phyloP scores from a whole-genome alignment of 2,113 vertebrate species.

The Plecotus auritus region DNA sequence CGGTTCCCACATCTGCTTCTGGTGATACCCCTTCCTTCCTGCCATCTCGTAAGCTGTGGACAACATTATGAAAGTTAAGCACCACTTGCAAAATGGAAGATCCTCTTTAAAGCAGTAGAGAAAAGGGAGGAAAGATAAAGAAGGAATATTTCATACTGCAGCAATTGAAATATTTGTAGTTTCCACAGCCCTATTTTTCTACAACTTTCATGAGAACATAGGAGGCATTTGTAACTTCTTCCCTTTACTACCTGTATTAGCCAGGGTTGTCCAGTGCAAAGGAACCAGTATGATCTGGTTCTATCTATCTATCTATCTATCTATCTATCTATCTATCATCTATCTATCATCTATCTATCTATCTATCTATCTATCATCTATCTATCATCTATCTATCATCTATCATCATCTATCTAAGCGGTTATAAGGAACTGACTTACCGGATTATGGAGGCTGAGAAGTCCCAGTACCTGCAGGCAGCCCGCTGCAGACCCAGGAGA shows the following conservation, averaged over 20 bases:
- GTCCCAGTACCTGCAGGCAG: background rate
- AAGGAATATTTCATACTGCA: background rate
- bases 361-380: too few species aligned
- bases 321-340: too few species aligned
- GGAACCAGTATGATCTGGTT: background rate
- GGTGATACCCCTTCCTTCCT: background rate
- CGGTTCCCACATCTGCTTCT: background rate
- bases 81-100: background rate
- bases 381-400: too few species aligned
- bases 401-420: background rate
- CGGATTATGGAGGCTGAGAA: background rate
- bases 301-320: background rate
- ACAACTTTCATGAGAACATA: background rate
- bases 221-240: background rate
- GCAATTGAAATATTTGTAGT: background rate
- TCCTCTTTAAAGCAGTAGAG: background rate
- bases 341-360: background rate
- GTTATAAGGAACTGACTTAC: background rate
- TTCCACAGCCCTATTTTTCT: background rate
- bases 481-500: background rate
- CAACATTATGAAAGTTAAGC: background rate
- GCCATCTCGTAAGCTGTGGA: background rate
- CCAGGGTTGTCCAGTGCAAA: background rate
- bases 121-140: background rate
- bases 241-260: background rate